Evolutionary conservation across 2,888 invertebrate genomes (phyloP).

Genomic region (Agapetus fuscipes): DNA sequence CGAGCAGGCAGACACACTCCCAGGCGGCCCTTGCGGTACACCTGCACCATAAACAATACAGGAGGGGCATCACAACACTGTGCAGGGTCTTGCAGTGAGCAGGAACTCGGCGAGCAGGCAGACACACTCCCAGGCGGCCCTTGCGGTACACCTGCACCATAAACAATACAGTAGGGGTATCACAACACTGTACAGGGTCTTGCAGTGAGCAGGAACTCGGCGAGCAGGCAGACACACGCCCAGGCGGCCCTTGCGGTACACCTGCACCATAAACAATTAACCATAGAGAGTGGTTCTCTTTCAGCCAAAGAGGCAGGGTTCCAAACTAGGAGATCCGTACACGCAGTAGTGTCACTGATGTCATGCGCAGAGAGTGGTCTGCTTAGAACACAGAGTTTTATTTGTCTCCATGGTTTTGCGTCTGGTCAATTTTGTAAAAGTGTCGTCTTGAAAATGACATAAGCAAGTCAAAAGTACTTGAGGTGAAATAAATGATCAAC

Average conservation of each 20-base stretch:
- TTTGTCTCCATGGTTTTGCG: too few species aligned
- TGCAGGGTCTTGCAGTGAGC: conserved; percentile 95
- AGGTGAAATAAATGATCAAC: too few species aligned
- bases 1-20: conserved; percentile 94
- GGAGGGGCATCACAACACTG: conserved; percentile 96
- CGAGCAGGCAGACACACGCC: conserved; percentile 94
- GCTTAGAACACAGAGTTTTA: too few species aligned
- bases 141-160: conserved; percentile 60
- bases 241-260: conserved; percentile 76
- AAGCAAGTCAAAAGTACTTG: too few species aligned
- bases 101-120: conserved; percentile 97
- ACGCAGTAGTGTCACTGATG: too few species aligned
- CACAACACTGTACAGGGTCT: conserved; percentile 96
- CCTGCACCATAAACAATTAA: too few species aligned
- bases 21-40: conserved; percentile 76
- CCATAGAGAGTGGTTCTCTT: too few species aligned
- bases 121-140: conserved; percentile 87
- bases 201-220: conserved; percentile 98
- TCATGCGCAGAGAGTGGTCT: too few species aligned
- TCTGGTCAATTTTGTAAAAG: too few species aligned
- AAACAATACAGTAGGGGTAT: conserved; percentile 97
- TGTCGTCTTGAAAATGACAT: too few species aligned
- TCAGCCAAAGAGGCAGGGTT: too few species aligned
- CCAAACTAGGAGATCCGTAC: too few species aligned
- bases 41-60: conserved; percentile 55